These are phyloP conservation scores for Allobates femoralis DNA, from an alignment of 2,797 vertebrate genomes.

Conservation along the genomic window DNA sequence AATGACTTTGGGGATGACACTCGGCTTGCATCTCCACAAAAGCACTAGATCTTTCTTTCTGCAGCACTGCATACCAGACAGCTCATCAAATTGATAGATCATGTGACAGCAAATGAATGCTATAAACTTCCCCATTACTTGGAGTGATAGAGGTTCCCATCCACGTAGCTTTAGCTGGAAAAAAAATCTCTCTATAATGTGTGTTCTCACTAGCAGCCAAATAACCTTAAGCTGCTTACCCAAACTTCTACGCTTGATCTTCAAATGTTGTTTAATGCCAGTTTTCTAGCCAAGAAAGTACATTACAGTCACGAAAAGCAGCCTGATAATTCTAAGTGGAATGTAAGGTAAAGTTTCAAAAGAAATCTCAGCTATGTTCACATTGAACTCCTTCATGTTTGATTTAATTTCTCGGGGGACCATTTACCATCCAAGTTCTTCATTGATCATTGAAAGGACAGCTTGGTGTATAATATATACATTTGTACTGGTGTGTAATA, in stretches of 20 bases:
- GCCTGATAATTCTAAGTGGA: constrained; percentile 58
- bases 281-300: constrained; percentile 65
- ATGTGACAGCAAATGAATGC: constrained; percentile 20
- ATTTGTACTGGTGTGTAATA: constrained; percentile 45
- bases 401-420: constrained; percentile 54
- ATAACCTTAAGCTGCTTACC: constrained; percentile 20
- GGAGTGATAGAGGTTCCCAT: constrained; percentile 25
- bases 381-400: constrained; percentile 41
- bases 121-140: constrained; percentile 19
- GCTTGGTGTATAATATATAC: constrained; percentile 41
- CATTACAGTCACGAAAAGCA: constrained; percentile 45
- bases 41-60: constrained; percentile 23
- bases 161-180: background rate
- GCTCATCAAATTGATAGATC: constrained; percentile 14
- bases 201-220: constrained; percentile 10
- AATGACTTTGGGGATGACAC: constrained; percentile 4
- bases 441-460: constrained; percentile 54
- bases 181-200: constrained; percentile 5
- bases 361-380: constrained; percentile 53
- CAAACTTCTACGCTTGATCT: constrained; percentile 56
- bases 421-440: constrained; percentile 42
- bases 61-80: background rate
- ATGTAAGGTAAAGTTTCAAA: constrained; percentile 60
- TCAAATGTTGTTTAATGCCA: constrained; percentile 60
- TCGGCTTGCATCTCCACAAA: background rate